Conservation (phyloP, 2,888 invertebrate genomes). For the Tetranychus piercei region DNA sequence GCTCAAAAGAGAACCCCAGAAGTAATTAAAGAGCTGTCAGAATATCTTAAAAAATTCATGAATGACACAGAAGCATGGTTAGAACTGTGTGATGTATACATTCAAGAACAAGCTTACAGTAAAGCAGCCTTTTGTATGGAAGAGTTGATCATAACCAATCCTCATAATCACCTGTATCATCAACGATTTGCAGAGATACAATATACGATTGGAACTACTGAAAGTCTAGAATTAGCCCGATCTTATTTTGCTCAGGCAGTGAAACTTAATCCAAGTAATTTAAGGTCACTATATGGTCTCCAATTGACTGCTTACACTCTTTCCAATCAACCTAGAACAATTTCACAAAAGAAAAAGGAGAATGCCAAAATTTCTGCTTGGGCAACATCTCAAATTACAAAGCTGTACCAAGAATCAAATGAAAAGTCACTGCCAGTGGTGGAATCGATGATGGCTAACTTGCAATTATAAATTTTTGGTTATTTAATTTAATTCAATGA, state of each 20-base stretch:
- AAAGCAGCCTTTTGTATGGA: conserved; percentile 91
- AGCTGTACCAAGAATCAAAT: conserved; percentile 36
- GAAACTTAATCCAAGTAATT: conserved; percentile 69
- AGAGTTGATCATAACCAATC: conserved; percentile 80
- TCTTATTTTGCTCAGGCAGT: conserved; percentile 78
- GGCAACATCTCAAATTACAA: conserved; percentile 48
- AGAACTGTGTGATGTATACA: conserved; percentile 77
- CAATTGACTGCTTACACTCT: conserved; percentile 53
- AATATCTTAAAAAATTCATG: conserved; percentile 91
- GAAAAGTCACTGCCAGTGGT: conserved; percentile 23
- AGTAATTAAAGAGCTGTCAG: conserved; percentile 76
- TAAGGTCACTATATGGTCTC: conserved; percentile 75
- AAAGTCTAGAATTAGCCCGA: conserved; percentile 76
- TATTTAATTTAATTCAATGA: neutral
- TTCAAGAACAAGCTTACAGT: conserved; percentile 65
- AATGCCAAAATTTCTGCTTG: conserved; percentile 50
- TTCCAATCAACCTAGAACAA: conserved; percentile 43
- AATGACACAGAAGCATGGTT: conserved; percentile 97
- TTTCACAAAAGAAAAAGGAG: conserved; percentile 51
- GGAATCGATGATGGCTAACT: conserved; percentile 30
- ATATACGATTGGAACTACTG: conserved; percentile 55
- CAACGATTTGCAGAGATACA: conserved; percentile 64
- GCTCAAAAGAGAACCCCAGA: conserved; percentile 61
- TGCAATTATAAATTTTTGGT: conserved; percentile 23
- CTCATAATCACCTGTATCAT: conserved; percentile 80